Evolutionary conservation across 2,888 invertebrate genomes (phyloP).

Genomic region (Pandemis heparana): DNA sequence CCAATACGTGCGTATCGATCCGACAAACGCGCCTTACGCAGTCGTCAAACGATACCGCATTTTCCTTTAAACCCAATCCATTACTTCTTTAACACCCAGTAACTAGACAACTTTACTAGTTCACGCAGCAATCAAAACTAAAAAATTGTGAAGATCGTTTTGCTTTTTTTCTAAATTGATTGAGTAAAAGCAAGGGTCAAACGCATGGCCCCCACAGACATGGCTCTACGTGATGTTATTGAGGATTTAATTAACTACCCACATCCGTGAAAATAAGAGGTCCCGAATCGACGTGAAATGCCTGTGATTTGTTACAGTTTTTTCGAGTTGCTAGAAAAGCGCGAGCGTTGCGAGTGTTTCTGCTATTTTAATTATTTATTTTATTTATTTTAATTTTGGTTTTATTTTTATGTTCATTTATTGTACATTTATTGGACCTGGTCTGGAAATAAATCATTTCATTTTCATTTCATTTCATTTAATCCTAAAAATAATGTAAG

Average conservation of each 20-base stretch:
- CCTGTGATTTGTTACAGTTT: slow-evolving; percentile 20
- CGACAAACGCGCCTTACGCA: slow-evolving; percentile 48
- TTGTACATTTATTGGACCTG: too few species aligned
- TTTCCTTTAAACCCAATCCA: slow-evolving; percentile 35
- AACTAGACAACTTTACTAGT: not conserved
- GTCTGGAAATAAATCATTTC: too few species aligned
- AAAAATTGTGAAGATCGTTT: not conserved
- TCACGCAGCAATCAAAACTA: slow-evolving; percentile 12
- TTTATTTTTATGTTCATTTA: too few species aligned
- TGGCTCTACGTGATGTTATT: slow-evolving; percentile 71
- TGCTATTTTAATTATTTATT: not conserved
- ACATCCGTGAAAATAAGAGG: slow-evolving; percentile 50
- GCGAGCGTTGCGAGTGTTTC: not conserved
- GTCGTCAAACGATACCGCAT: slow-evolving; percentile 46
- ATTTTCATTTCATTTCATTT: too few species aligned
- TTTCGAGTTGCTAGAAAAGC: not conserved
- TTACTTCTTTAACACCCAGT: not conserved
- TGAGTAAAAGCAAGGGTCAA: slow-evolving; percentile 53
- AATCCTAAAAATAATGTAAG: too few species aligned
- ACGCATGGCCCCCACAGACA: slow-evolving; percentile 59
- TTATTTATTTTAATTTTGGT: too few species aligned
- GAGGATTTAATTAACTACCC: slow-evolving; percentile 69
- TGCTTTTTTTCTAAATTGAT: slow-evolving; percentile 2
- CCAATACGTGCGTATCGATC: slow-evolving; percentile 65
- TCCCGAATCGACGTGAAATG: slow-evolving; percentile 30